Evolutionary conservation across 1,140 invertebrate species (phyloP).

Genomic region (Propsilocerus akamusi): DNA sequence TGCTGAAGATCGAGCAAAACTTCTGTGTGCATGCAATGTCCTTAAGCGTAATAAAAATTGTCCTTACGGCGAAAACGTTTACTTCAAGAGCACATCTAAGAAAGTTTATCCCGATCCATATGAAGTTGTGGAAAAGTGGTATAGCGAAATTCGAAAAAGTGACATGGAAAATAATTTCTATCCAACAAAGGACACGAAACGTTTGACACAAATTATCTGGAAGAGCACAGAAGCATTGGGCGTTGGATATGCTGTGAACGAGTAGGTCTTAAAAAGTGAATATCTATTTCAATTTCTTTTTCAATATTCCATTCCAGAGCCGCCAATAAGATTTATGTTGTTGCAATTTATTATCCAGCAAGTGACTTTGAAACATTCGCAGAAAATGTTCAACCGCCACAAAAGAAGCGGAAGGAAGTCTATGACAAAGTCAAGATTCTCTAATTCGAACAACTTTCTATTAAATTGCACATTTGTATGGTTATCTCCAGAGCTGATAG

Average conservation of each 20-base stretch:
- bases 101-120: slow-evolving; percentile 29
- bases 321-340: slow-evolving; percentile 35
- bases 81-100: slow-evolving; percentile 36
- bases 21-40: not conserved
- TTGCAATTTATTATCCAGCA: slow-evolving; percentile 67
- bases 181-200: slow-evolving; percentile 30
- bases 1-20: slow-evolving; percentile 40
- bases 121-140: slow-evolving; percentile 35
- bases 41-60: not conserved
- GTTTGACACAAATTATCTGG: slow-evolving; percentile 50
- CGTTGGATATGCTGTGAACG: slow-evolving; percentile 35
- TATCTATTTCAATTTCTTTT: not conserved
- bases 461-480: too few relatives aligned
- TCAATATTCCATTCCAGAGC: not conserved
- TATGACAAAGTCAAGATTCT: too few relatives aligned
- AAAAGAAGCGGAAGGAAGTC: too few relatives aligned
- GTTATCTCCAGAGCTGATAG: not conserved
- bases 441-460: not conserved
- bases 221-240: slow-evolving; percentile 41
- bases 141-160: slow-evolving; percentile 29
- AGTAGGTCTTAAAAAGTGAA: not conserved
- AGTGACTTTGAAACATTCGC: slow-evolving; percentile 51
- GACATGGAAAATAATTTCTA: slow-evolving; percentile 11
- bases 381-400: slow-evolving; percentile 43
- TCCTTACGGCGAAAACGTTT: slow-evolving; percentile 19